Evolutionary conservation across 2,113 vertebrate species (phyloP), one percentile per base, ranked within the genome.

Genomic region (Octodon degus): DNA sequence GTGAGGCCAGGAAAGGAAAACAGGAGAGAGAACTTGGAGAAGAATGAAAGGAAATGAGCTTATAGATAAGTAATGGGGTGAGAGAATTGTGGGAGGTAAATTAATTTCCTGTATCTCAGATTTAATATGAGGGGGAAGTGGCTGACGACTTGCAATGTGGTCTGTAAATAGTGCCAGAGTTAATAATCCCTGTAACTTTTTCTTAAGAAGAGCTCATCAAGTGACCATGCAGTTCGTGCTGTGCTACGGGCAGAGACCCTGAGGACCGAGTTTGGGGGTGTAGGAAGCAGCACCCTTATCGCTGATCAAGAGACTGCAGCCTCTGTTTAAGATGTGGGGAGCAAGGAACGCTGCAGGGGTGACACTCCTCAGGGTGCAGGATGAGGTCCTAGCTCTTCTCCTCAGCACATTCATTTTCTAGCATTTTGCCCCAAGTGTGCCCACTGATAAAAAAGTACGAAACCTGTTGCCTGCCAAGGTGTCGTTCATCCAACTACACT

Each of bases 181-280:
- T 93, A 95, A 97, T 84, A 67, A 67, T 60, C 55, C 0, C 24
- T 68, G 91, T 72, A 62, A 62, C 93, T 50, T 90, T 96, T 97
- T 96, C 96, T 98, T 96, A 97, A 93, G 91, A 1, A 50, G 62
- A 96, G 80, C 25, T 70, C 53, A 7, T 62, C 97, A 99, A 98
- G 98, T 98, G 86, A 99, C 97, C 0, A 32, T 76, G 50, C 98
- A 98, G 76, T 98, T 98, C 86, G 55, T 98, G 86, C 77, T 98
- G 30, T 98, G 98, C 53, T 95, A 70, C 7, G 98, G 97, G 95
- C 98, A 94, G 81, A n/a, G 62, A 67, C 91, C 94, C 0, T 17
- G 34, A 1, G 58, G 37, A 40, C 65, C 94, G 7, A 47, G 6
- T 5, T 25, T 65, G 3, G 74, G 95, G 6, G 76, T 89, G 0